Percentiles rank a stretch among this genome's conserved stretches.
Conservation (phyloP, 2,888 invertebrate genomes). For the Troides oblongomaculatus region DNA sequence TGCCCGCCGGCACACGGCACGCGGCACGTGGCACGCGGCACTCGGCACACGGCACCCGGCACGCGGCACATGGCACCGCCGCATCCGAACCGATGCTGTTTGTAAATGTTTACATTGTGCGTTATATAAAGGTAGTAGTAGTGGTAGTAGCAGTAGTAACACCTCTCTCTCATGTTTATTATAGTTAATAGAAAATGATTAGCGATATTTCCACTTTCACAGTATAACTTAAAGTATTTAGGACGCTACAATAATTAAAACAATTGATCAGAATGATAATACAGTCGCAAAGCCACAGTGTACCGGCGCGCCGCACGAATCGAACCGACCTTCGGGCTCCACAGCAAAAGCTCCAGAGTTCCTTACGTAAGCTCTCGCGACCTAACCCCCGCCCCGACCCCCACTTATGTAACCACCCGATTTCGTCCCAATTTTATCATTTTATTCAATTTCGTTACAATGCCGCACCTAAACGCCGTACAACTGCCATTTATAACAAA, state of each 20-base stretch:
- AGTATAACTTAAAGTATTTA: too few relatives aligned
- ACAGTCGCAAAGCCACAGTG: slow-evolving; percentile 15
- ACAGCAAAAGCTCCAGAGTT: slow-evolving; percentile 49
- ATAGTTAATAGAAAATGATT: too few relatives aligned
- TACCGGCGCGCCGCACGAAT: slow-evolving; percentile 38
- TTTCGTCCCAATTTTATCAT: slow-evolving; percentile 35
- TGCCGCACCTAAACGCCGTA: slow-evolving; percentile 2
- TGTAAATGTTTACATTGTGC: background rate
- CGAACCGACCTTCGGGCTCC: slow-evolving; percentile 40
- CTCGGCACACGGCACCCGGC: too few relatives aligned
- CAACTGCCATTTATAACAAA: slow-evolving; percentile 11
- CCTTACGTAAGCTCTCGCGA: slow-evolving; percentile 69
- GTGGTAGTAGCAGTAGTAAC: background rate
- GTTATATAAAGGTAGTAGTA: background rate
- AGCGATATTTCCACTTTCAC: too few relatives aligned
- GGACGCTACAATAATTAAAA: too few relatives aligned
- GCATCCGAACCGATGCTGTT: background rate
- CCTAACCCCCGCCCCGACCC: slow-evolving; percentile 50
- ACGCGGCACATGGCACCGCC: too few relatives aligned
- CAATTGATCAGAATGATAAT: background rate
- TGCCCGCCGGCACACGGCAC: too few relatives aligned
- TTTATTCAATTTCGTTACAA: slow-evolving; percentile 20
- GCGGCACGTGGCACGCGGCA: too few relatives aligned
- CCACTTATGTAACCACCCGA: slow-evolving; percentile 71
- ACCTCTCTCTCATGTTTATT: too few relatives aligned